Percentiles rank a stretch among this genome's conserved stretches.
phyloP scores from a whole-genome alignment of 2,797 vertebrate species.

The Dryobates pubescens region DNA sequence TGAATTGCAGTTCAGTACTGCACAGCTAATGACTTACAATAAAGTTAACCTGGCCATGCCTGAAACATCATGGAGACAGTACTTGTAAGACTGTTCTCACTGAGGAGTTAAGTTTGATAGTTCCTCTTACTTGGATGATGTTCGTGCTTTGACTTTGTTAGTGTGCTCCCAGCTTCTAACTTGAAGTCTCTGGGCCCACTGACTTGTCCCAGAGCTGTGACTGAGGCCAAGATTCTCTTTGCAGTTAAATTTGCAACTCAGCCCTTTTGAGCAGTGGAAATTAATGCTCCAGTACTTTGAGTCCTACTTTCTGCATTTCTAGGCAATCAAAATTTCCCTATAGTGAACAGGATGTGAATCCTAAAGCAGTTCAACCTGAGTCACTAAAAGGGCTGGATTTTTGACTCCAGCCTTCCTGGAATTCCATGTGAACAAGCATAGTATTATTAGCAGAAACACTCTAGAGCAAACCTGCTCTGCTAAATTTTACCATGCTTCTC shows the following conservation, averaged over 20 bases:
- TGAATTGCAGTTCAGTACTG: background rate
- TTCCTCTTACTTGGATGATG: background rate
- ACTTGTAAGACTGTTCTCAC: background rate
- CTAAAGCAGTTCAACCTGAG: background rate
- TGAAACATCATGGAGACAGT: background rate
- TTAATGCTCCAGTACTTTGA: background rate
- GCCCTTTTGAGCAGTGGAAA: background rate
- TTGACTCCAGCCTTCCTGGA: background rate
- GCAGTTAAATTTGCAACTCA: background rate
- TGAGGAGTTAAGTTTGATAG: background rate
- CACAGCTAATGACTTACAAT: background rate
- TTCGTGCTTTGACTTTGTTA: slow-evolving; percentile 9
- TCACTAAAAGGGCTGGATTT: background rate
- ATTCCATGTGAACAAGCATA: background rate
- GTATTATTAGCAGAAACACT: background rate
- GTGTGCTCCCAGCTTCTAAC: background rate
- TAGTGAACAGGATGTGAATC: background rate
- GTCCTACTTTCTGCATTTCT: background rate
- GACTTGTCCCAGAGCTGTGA: background rate
- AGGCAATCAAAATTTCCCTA: background rate
- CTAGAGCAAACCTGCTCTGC: background rate
- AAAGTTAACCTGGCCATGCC: background rate
- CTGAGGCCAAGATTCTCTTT: background rate
- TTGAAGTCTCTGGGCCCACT: background rate
- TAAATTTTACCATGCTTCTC: background rate